Percentiles rank a stretch among this genome's conserved stretches.
phyloP scores from a whole-genome alignment of 2,113 vertebrate species.

The Myiozetetes cayanensis region DNA sequence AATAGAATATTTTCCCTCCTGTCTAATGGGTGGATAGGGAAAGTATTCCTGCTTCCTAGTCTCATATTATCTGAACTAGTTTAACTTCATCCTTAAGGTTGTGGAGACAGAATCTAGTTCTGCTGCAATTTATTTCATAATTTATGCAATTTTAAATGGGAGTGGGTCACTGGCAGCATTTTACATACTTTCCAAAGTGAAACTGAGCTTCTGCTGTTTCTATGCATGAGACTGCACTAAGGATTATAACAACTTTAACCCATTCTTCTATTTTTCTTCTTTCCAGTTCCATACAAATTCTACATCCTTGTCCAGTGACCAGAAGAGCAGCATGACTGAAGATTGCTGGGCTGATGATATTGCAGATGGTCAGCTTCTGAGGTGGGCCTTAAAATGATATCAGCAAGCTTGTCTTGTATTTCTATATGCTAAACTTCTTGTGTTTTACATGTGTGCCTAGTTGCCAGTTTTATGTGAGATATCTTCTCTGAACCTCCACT shows the following conservation, averaged over 20 bases:
- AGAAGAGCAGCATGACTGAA: neutral
- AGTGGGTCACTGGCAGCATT: neutral
- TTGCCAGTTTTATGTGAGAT: neutral
- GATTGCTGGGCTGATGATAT: neutral
- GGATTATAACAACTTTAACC: neutral
- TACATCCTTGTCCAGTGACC: neutral
- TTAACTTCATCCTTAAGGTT: neutral
- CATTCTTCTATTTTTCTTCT: neutral
- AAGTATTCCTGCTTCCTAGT: neutral
- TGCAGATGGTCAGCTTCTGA: neutral
- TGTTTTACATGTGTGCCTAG: neutral
- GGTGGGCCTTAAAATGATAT: slow-evolving; percentile 19
- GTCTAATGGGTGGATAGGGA: neutral
- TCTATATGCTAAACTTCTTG: neutral
- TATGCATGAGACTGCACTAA: neutral
- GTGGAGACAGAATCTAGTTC: neutral
- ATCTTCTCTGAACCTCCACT: neutral
- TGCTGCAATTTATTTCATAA: neutral
- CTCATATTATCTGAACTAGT: neutral
- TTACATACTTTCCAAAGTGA: neutral
- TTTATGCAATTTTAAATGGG: neutral
- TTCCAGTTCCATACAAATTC: neutral
- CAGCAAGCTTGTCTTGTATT: neutral
- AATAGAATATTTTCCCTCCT: neutral
- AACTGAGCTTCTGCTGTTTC: neutral